Conservation (phyloP, 1,140 invertebrate genomes). For the Rhagoletis pomonella region DNA sequence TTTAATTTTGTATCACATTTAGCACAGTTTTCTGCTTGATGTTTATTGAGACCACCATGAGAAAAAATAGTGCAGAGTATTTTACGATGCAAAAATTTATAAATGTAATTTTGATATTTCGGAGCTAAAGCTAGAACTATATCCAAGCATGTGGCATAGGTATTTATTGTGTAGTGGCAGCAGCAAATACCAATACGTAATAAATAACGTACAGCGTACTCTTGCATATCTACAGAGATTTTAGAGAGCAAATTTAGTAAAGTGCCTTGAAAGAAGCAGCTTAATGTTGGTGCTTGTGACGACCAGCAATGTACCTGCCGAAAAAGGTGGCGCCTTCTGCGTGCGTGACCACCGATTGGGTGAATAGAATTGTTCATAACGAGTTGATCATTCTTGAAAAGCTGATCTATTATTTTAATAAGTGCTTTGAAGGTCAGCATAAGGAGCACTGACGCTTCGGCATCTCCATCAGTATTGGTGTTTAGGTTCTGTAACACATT, state of each 20-base stretch:
- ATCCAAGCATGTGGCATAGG: conserved; percentile 62
- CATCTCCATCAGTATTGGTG: background rate
- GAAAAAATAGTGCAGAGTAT: conserved; percentile 67
- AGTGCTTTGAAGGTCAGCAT: conserved; percentile 12
- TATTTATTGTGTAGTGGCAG: conserved; percentile 66
- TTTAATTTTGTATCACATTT: conserved; percentile 68
- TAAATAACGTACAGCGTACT: conserved; percentile 64
- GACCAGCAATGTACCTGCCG: conserved; percentile 65
- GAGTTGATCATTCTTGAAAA: conserved; percentile 22
- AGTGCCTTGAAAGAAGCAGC: conserved; percentile 69
- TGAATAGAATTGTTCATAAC: background rate
- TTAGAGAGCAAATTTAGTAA: conserved; percentile 63
- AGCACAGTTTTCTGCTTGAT: conserved; percentile 53
- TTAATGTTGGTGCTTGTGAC: conserved; percentile 57
- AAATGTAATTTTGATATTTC: conserved; percentile 68
- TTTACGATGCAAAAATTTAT: conserved; percentile 68
- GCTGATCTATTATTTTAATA: conserved; percentile 36
- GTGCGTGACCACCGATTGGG: background rate
- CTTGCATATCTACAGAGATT: conserved; percentile 63
- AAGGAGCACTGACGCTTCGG: background rate
- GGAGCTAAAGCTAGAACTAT: conserved; percentile 59
- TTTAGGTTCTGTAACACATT: conserved; percentile 43
- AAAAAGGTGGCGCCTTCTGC: conserved; percentile 59
- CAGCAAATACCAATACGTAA: conserved; percentile 67
- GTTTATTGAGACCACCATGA: conserved; percentile 28